Evolutionary conservation across 2,113 vertebrate genomes (phyloP), one percentile per base, ranked within the genome.

Genomic region (Terrapene triunguis): DNA sequence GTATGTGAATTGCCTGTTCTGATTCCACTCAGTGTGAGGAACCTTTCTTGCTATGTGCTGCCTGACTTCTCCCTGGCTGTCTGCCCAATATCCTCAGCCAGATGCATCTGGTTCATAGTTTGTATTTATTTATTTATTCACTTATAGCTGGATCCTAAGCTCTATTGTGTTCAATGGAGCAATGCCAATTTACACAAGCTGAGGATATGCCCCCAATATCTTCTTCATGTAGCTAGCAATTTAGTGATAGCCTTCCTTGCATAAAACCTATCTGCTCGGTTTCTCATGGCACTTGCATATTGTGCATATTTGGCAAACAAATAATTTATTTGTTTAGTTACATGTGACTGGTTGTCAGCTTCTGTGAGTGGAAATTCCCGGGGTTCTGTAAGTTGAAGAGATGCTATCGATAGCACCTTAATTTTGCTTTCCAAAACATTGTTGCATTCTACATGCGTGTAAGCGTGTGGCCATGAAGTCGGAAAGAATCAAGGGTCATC

Each of bases 11-110:
- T 0, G 0, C 51, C 24, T 1, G 4, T 29, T 4, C 19, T 22
- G 42, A 84, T 53, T 69, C 88, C 84, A n/a, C 25, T 90, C 48
- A 25, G 22, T 1, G 1, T 44, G 57, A 80, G 13, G 55, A 8
- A 1, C 2, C 44, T 93, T 79, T 65, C 0, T 3, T 38, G 84
- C 80, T 1, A 1, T 35, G 55, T 53, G 42, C 72, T 88, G 50
- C 50, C 85, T 55, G 81, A 44, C 47, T 81, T 0, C 0, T 22
- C 1, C 1, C 0, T 95, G 92, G 84, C 1, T 0, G 29, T 5
- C 44, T 72, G 94, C 82, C 62, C 29, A 38, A 78, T 50, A 85
- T 22, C 47, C 62, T 92, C 62, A 55, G 84, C 78, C 88, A 92
- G 88, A 59, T 85, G 82, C 29, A 65, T 25, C 51, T 83, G 53